A percentile compares a stretch with the other conserved stretches of the same genome.
Evolutionary conservation across 1,140 invertebrate genomes (phyloP).

Genomic region (Sitophilus oryzae): DNA sequence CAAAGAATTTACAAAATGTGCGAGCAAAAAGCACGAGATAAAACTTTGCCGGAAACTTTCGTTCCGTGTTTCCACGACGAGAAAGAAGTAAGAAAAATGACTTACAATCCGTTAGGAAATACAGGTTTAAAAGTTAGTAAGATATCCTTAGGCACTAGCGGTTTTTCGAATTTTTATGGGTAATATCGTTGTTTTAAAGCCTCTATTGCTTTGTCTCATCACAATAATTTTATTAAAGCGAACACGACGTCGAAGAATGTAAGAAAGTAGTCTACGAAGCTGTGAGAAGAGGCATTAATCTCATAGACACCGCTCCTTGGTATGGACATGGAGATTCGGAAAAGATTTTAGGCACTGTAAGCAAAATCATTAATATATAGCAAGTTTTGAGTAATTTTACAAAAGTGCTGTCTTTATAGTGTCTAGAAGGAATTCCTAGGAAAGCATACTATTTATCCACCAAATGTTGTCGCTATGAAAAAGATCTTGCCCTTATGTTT

Average conservation of each 20-base stretch:
- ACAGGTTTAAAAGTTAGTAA: constrained; percentile 53
- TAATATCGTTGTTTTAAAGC: constrained; percentile 32
- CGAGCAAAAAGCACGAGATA: no score
- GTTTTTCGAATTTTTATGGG: constrained; percentile 53
- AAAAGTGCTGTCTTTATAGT: constrained; percentile 48
- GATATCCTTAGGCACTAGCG: constrained; percentile 51
- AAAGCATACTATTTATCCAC: constrained; percentile 82
- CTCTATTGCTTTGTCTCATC: background rate
- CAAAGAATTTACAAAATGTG: no score
- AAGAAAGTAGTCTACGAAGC: constrained; percentile 63
- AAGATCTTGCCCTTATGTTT: constrained; percentile 70
- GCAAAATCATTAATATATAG: background rate
- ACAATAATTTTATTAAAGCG: constrained; percentile 39
- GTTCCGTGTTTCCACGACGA: constrained; percentile 55
- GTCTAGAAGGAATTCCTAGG: constrained; percentile 70
- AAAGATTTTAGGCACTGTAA: constrained; percentile 71
- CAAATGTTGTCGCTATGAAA: constrained; percentile 82
- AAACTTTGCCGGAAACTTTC: constrained; percentile 42
- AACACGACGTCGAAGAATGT: constrained; percentile 55
- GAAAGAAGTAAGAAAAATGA: constrained; percentile 50
- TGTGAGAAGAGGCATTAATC: constrained; percentile 80
- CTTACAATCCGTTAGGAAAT: constrained; percentile 51
- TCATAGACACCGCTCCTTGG: constrained; percentile 86
- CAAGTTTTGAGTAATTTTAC: background rate
- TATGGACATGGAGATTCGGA: constrained; percentile 86